Conservation (phyloP, 2,888 invertebrate genomes). For the Tipula vernalis region DNA sequence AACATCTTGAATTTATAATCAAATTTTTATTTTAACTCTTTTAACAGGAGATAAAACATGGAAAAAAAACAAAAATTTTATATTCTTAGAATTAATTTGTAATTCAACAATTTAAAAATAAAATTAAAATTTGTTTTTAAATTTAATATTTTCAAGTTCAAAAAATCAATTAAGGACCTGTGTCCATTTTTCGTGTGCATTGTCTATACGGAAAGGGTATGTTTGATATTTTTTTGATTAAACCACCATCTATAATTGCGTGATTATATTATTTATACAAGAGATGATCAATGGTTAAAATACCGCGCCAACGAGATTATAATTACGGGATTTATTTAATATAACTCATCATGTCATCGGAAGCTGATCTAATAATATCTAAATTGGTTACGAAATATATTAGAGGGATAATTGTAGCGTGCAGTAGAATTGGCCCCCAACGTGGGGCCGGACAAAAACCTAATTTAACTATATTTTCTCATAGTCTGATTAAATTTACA, state of each 20-base stretch:
- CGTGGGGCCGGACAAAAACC: not conserved
- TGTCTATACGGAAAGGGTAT: not conserved
- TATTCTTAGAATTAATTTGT: not conserved
- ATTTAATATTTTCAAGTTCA: not conserved
- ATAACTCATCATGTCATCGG: not conserved
- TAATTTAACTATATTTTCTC: not conserved
- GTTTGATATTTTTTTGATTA: not conserved
- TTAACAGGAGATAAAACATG: not conserved
- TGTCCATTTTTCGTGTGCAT: not conserved
- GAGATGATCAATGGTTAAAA: not conserved
- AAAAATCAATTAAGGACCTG: not conserved
- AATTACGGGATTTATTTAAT: not conserved
- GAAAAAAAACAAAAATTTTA: not conserved
- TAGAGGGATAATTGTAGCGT: not conserved
- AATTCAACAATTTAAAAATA: not conserved
- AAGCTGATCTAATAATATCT: not conserved
- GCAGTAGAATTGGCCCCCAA: not conserved
- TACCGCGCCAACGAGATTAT: constrained; percentile 4
- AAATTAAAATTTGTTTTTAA: not conserved
- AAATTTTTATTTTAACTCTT: not conserved
- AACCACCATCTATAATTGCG: not conserved
- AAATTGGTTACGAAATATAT: not conserved
- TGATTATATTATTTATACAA: not conserved
- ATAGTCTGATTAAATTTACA: not conserved
- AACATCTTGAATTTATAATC: not conserved